A percentile compares a stretch with the other conserved stretches of the same genome.
Evolutionary conservation across 2,888 invertebrate genomes (phyloP).

Genomic region (Leptogaster cylindrica): DNA sequence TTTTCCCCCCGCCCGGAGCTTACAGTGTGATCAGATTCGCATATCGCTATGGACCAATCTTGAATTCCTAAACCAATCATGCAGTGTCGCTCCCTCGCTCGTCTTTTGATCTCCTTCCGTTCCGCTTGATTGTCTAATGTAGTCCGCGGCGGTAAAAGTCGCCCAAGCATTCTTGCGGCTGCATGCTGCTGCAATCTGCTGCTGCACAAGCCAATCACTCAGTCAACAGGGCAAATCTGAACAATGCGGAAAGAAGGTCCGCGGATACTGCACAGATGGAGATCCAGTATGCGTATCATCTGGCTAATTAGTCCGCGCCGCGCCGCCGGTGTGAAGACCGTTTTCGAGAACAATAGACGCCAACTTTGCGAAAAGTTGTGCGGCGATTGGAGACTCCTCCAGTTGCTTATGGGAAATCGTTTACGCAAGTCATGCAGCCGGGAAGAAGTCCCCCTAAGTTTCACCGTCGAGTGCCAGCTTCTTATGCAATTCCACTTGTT

Average conservation of each 20-base stretch:
- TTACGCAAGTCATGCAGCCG: conserved; percentile 3
- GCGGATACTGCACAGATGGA: neutral
- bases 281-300: neutral
- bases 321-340: neutral
- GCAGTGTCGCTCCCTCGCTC: no score
- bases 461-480: neutral
- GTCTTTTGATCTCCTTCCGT: conserved; percentile 12
- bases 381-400: no score
- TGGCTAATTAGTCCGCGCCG: neutral
- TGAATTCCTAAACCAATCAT: neutral
- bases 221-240: conserved; percentile 10
- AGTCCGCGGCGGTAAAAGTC: neutral
- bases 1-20: neutral
- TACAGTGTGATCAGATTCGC: neutral
- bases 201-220: conserved; percentile 4
- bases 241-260: neutral
- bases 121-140: conserved; percentile 11
- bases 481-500: conserved; percentile 1
- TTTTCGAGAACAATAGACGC: no score
- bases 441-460: neutral
- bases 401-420: neutral
- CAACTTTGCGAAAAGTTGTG: no score
- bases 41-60: neutral
- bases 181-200: no score
- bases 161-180: neutral